These are phyloP conservation scores for Drosophila melanocephala DNA, from an alignment of 2,888 invertebrate species.

Conservation along the genomic window DNA sequence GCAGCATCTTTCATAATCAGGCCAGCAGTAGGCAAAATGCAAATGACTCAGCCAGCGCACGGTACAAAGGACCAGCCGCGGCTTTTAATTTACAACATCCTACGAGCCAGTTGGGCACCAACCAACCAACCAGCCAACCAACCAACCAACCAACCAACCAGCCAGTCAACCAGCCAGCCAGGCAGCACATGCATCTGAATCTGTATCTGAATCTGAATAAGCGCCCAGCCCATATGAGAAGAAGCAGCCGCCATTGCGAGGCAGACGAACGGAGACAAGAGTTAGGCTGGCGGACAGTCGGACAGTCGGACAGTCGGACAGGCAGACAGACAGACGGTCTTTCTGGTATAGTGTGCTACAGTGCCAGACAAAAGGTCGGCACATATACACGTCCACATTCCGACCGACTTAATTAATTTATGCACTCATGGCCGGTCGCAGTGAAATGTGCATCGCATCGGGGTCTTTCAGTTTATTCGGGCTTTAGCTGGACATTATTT, in stretches of 20 bases:
- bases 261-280: conserved; percentile 29
- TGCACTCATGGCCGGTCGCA: conserved; percentile 79
- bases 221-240: conserved; percentile 36
- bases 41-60: conserved; percentile 77
- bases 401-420: conserved; percentile 84
- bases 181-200: conserved; percentile 38
- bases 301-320: neutral
- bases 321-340: conserved; percentile 5
- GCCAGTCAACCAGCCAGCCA: conserved; percentile 5
- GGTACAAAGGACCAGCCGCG: conserved; percentile 78
- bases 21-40: conserved; percentile 80
- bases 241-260: conserved; percentile 38
- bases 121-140: conserved; percentile 15
- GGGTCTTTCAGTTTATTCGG: conserved; percentile 57
- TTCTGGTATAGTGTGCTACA: conserved; percentile 59
- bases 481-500: conserved; percentile 72
- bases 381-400: conserved; percentile 76
- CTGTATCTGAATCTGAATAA: conserved; percentile 41
- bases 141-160: conserved; percentile 1
- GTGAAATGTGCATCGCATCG: conserved; percentile 58
- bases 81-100: conserved; percentile 83
- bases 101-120: conserved; percentile 65
- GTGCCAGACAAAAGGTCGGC: conserved; percentile 84
- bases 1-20: conserved; percentile 85
- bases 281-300: conserved; percentile 16